Percentiles rank a stretch among this genome's conserved stretches.
Evolutionary conservation across 2,888 invertebrate species (phyloP).

Genomic region (Tetranychus piercei): DNA sequence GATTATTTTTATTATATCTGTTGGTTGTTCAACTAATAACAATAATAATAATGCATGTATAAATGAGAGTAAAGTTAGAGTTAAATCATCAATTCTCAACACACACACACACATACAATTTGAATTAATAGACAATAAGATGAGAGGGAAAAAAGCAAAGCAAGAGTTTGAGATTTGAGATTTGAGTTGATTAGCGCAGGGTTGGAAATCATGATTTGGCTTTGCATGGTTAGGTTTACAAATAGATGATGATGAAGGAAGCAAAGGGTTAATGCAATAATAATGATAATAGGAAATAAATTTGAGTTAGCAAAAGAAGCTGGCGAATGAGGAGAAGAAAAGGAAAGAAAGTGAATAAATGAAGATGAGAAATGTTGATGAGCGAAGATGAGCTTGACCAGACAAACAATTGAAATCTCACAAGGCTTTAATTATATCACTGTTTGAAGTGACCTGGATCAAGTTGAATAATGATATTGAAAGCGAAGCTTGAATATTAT

Average conservation of each 20-base stretch:
- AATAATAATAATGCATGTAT: neutral
- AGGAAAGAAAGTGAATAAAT: neutral
- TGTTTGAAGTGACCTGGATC: too few relatives aligned
- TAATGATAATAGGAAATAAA: slow-evolving; percentile 12
- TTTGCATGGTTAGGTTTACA: neutral
- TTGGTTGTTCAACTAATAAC: neutral
- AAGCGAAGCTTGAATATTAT: neutral
- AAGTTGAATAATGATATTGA: too few relatives aligned
- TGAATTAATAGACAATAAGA: slow-evolving; percentile 1
- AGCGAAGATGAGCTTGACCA: too few relatives aligned
- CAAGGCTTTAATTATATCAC: too few relatives aligned
- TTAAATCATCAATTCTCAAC: slow-evolving; percentile 1
- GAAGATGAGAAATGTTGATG: too few relatives aligned
- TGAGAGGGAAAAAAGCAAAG: neutral
- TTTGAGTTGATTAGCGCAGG: neutral
- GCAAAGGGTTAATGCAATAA: slow-evolving; percentile 7
- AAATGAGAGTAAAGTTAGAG: neutral
- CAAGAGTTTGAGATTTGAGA: neutral
- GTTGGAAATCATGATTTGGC: neutral
- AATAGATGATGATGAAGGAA: neutral
- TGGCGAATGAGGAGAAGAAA: neutral
- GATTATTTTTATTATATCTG: neutral
- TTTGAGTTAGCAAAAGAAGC: neutral
- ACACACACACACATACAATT: neutral
- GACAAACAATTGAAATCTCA: too few relatives aligned